These are phyloP conservation scores for Sylvilagus floridanus DNA, from an alignment of 2,797 vertebrate species.

Conservation along the genomic window DNA sequence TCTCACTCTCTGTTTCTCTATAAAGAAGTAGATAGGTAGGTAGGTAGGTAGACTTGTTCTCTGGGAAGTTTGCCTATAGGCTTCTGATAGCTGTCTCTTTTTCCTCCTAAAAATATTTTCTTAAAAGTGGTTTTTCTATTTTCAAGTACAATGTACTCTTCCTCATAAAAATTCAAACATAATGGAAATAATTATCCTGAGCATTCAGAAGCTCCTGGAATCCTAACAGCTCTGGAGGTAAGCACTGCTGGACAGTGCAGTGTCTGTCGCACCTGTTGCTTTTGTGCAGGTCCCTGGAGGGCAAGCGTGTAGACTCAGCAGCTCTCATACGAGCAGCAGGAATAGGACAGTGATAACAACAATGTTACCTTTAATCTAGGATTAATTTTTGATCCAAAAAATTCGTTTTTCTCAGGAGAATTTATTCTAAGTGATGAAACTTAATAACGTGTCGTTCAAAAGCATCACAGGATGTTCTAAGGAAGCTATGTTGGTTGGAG, in stretches of 20 bases:
- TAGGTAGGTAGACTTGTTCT: not conserved
- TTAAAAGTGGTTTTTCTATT: slow-evolving; percentile 41
- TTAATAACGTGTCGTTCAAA: slow-evolving; percentile 44
- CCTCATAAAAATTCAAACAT: not conserved
- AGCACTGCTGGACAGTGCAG: no score
- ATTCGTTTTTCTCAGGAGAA: slow-evolving; percentile 29
- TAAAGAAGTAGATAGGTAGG: no score
- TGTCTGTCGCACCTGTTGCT: rapidly evolving
- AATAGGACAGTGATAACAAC: not conserved
- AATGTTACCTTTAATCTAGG: not conserved
- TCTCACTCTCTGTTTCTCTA: no score
- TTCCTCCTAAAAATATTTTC: slow-evolving; percentile 26
- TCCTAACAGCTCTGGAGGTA: not conserved
- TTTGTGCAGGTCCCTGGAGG: not conserved
- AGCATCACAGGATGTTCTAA: not conserved
- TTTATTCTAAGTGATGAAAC: slow-evolving; percentile 26
- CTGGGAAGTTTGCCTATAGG: not conserved
- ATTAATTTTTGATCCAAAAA: not conserved
- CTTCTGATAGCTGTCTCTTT: not conserved
- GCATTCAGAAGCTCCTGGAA: not conserved
- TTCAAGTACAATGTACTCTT: not conserved
- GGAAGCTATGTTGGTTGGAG: not conserved
- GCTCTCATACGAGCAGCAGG: not conserved
- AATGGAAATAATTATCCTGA: not conserved
- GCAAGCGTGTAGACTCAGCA: rapidly evolving